Percentiles rank a stretch among this genome's conserved stretches.
Evolutionary conservation across 2,888 invertebrate genomes (phyloP).

Genomic region (Tricholauxania praeusta): DNA sequence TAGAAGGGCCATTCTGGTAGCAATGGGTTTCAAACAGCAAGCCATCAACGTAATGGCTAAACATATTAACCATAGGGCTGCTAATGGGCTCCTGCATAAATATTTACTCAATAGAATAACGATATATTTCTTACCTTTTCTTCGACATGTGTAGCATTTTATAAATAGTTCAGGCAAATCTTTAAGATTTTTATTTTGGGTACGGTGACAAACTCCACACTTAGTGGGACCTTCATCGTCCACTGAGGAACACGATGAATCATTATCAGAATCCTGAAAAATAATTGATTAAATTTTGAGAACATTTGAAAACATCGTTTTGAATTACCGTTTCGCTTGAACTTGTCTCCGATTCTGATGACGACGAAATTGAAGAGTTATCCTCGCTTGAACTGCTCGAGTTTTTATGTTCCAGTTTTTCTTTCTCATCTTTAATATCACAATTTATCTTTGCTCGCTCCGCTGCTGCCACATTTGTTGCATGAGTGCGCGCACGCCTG

Average conservation of each 20-base stretch:
- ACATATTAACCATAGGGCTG: too few species aligned
- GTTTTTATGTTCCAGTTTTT: not conserved
- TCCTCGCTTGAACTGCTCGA: constrained; percentile 31
- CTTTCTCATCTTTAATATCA: constrained; percentile 25
- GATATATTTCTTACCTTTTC: constrained; percentile 69
- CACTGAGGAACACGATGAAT: constrained; percentile 39
- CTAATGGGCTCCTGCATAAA: not conserved
- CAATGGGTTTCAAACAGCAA: too few species aligned
- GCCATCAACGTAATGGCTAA: not conserved
- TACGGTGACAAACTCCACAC: constrained; percentile 74
- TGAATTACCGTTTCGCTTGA: constrained; percentile 52
- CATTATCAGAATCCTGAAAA: constrained; percentile 42
- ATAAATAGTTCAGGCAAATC: constrained; percentile 74
- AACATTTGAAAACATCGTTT: constrained; percentile 9
- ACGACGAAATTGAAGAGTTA: constrained; percentile 45
- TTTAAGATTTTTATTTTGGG: constrained; percentile 72
- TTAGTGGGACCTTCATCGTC: constrained; percentile 53
- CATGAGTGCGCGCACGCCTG: constrained; percentile 34
- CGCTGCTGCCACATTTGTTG: not conserved
- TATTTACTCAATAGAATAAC: not conserved
- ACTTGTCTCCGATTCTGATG: constrained; percentile 45
- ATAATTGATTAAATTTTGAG: not conserved
- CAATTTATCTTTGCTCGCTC: constrained; percentile 40
- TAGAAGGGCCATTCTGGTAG: too few species aligned
- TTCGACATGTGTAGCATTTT: constrained; percentile 72